Base-by-base conservation (phyloP, 2,797 vertebrate species). In the Peromyscus eremicus region DNA sequence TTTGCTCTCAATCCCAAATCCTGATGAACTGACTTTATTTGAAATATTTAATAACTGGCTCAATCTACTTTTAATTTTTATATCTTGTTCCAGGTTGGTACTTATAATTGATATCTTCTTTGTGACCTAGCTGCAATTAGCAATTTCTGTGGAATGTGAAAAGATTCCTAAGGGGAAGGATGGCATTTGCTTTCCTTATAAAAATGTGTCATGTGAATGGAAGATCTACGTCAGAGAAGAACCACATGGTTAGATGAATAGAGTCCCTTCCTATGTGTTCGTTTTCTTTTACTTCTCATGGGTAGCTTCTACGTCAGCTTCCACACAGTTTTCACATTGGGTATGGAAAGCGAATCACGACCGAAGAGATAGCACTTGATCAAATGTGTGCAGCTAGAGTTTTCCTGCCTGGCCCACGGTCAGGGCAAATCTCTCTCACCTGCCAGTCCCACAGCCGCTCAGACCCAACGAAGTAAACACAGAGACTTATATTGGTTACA, bases 251-350 rank as follows among this genome's bases (percentile, higher is more conserved):
- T n/a, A 90, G 34, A 43, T 70, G 3, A 83, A 0, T n/a, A 43
- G 64, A 40, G 2, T 27, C 6, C 71, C 8, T 83, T 11, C 14
- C 21, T 92, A 19, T 6, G 52, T 83, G 52, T 91, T 94, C 27
- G 43, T 66, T 86, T 49, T 79, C 89, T 92, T 62, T 62, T 19
- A 91, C 77, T 94, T 91, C 7, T 95, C 32, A 23, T 64, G 52
- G 76, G 80, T 10, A 16, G 1, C 34, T 25, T n/a, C 3, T 88
- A 23, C 43, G 1, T 86, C 6, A 57, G n/a, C 68, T 70, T 94
- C 29, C 29, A 66, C 29, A 4, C 37, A 89, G 34, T 86, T 94
- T 87, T 91, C 55, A 34, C 43, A 21, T 37, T 49, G 77, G 49
- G 5, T 82, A 13, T 91, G 29, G 32, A 66, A 86, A 55, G 40